Evolutionary conservation across 2,888 invertebrate genomes (phyloP).

Genomic region (Serrognathus titanus): DNA sequence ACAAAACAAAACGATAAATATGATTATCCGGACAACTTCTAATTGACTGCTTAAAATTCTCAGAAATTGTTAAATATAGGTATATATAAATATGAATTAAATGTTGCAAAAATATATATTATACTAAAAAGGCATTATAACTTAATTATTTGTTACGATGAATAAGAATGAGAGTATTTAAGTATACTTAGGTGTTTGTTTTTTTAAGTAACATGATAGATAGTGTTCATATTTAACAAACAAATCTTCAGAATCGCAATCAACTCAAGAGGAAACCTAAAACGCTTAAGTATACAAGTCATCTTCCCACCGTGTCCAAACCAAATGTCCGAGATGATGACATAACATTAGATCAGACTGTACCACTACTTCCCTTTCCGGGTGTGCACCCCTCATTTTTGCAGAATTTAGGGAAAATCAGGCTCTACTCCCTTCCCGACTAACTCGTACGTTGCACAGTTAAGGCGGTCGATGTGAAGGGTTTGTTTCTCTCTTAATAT

Average conservation of each 20-base stretch:
- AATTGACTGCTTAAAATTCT: too few relatives aligned
- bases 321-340: conserved; percentile 37
- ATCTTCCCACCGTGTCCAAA: conserved; percentile 6
- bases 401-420: conserved; percentile 45
- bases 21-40: too few relatives aligned
- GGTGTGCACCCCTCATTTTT: conserved; percentile 43
- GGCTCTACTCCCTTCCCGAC: conserved; percentile 34
- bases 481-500: conserved; percentile 10
- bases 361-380: conserved; percentile 44
- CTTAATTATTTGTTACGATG: too few relatives aligned
- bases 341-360: conserved; percentile 45
- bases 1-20: too few relatives aligned
- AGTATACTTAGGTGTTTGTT: too few relatives aligned
- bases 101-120: too few relatives aligned
- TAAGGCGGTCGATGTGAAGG: conserved; percentile 5
- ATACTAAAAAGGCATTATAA: too few relatives aligned
- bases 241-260: not conserved
- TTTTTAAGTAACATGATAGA: too few relatives aligned
- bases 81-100: too few relatives aligned
- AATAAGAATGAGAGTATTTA: too few relatives aligned
- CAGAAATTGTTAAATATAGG: too few relatives aligned
- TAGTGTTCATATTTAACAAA: not conserved
- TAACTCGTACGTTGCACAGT: conserved; percentile 2
- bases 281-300: conserved; percentile 6
- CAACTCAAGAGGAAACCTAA: conserved; percentile 5